Conservation (phyloP, 2,888 invertebrate genomes). For the Phyllotreta cruciferae region DNA sequence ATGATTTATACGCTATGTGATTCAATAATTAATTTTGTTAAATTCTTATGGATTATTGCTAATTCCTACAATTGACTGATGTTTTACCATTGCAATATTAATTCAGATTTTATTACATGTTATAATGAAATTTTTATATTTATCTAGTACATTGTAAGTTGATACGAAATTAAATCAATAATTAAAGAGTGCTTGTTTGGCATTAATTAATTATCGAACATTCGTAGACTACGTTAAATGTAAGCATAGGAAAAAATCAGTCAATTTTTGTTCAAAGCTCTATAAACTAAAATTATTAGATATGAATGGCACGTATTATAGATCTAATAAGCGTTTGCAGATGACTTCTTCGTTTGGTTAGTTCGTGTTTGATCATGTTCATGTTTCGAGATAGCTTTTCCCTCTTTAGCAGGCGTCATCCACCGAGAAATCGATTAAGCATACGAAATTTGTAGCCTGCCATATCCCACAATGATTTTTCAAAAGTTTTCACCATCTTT, state of each 20-base stretch:
- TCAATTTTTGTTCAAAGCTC: neutral
- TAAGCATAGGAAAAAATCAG: neutral
- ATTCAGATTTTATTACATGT: no score
- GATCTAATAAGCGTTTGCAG: neutral
- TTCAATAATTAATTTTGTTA: no score
- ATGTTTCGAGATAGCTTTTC: neutral
- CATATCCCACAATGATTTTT: conserved; percentile 37
- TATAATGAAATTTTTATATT: no score
- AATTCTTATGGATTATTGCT: no score
- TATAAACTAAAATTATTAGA: conserved; percentile 1
- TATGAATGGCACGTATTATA: neutral
- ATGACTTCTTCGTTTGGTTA: neutral
- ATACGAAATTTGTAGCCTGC: conserved; percentile 41
- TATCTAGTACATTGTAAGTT: no score
- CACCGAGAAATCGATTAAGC: conserved; percentile 33
- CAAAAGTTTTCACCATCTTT: conserved; percentile 42
- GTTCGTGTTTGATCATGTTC: neutral
- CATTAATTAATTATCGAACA: no score
- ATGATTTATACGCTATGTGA: no score
- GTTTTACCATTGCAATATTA: no score
- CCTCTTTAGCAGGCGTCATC: conserved; percentile 13
- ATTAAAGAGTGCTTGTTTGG: no score
- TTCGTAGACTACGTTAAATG: neutral
- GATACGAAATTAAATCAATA: no score
- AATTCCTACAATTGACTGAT: no score